phyloP scores from a whole-genome alignment of 2,888 invertebrate species.

The Hemithea aestivaria region DNA sequence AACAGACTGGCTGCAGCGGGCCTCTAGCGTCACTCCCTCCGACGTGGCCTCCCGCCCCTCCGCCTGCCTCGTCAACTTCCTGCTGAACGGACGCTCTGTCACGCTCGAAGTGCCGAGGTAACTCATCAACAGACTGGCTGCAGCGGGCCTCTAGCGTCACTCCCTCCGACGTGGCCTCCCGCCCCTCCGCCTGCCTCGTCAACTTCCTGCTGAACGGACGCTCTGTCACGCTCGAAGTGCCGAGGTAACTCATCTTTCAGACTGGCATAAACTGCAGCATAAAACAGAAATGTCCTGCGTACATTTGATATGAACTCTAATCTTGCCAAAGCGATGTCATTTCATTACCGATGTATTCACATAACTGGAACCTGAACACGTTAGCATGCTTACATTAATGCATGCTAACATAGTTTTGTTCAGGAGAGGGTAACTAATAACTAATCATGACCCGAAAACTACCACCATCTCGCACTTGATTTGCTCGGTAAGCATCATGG shows the following conservation, averaged over 20 bases:
- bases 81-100: slow-evolving; percentile 95
- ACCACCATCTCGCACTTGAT: too few species aligned
- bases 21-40: slow-evolving; percentile 95
- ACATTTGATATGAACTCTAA: too few species aligned
- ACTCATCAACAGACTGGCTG: slow-evolving; percentile 55
- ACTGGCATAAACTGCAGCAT: slow-evolving; percentile 83
- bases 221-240: slow-evolving; percentile 94
- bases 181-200: slow-evolving; percentile 97
- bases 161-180: slow-evolving; percentile 96
- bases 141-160: slow-evolving; percentile 94
- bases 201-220: slow-evolving; percentile 97
- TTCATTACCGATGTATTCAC: too few species aligned
- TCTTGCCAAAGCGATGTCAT: too few species aligned
- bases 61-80: slow-evolving; percentile 97
- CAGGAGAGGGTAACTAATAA: too few species aligned
- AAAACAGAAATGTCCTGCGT: too few species aligned
- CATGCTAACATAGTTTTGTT: too few species aligned
- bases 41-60: slow-evolving; percentile 98
- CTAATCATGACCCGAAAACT: too few species aligned
- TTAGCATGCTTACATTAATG: too few species aligned
- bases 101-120: slow-evolving; percentile 92
- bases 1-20: slow-evolving; percentile 82
- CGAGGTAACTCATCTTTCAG: slow-evolving; percentile 71
- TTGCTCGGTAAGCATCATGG: too few species aligned
- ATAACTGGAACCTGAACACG: too few species aligned